Percentiles rank a stretch among this genome's conserved stretches.
phyloP scores from a whole-genome alignment of 2,888 invertebrate genomes.

The Nephrotoma flavescens region DNA sequence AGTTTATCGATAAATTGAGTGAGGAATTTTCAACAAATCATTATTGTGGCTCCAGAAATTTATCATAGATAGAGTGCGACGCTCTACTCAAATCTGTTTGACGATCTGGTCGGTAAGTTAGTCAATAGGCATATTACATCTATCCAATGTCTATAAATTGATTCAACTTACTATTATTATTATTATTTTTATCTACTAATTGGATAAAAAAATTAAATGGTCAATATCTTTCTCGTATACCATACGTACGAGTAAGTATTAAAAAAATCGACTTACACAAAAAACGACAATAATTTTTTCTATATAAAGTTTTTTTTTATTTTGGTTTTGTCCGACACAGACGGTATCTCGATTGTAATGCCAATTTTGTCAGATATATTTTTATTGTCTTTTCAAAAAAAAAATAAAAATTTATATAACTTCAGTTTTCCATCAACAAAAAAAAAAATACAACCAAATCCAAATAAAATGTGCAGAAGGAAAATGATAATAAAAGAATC shows the following conservation, averaged over 20 bases:
- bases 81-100: background rate
- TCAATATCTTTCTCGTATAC: background rate
- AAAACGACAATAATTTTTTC: background rate
- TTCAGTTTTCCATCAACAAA: background rate
- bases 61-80: background rate
- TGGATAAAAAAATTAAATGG: background rate
- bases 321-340: slow-evolving; percentile 1
- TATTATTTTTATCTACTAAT: background rate
- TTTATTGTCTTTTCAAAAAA: background rate
- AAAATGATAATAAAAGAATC: slow-evolving; percentile 2
- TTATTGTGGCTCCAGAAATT: too few species aligned
- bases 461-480: background rate
- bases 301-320: background rate
- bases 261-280: background rate
- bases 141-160: background rate
- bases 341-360: slow-evolving; percentile 5
- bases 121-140: background rate
- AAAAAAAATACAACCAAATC: background rate
- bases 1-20: too few species aligned
- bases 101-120: background rate
- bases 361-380: slow-evolving; percentile 4
- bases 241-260: background rate
- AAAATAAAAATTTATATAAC: background rate
- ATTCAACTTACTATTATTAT: background rate
- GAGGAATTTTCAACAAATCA: too few species aligned